Percentiles rank a stretch among this genome's conserved stretches.
phyloP scores from a whole-genome alignment of 2,797 vertebrate species.

The Sternotherus odoratus region DNA sequence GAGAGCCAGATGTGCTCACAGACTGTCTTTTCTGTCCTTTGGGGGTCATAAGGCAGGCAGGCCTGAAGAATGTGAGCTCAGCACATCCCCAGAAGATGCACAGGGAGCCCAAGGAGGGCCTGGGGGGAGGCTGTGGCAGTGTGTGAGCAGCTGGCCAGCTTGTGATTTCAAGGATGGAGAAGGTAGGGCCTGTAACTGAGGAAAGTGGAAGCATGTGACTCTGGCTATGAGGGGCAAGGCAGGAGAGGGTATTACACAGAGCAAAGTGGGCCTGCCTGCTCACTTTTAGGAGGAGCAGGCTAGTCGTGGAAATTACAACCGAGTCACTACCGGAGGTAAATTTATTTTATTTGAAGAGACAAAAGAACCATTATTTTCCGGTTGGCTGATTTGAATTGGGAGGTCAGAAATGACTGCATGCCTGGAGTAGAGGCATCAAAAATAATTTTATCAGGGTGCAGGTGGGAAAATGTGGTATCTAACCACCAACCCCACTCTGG shows the following conservation, averaged over 20 bases:
- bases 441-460: background rate
- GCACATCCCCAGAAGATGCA: background rate
- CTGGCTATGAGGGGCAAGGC: background rate
- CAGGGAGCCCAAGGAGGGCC: background rate
- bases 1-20: too few species aligned
- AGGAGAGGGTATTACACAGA: background rate
- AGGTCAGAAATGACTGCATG: background rate
- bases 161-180: background rate
- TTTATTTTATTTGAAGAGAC: background rate
- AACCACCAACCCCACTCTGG: too few species aligned
- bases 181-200: background rate
- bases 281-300: too few species aligned
- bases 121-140: background rate
- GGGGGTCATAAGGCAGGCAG: background rate
- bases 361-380: background rate
- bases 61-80: background rate
- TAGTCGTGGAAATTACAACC: background rate
- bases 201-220: background rate
- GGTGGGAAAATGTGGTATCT: accelerated
- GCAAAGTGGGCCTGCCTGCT: too few species aligned
- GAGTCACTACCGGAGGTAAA: background rate
- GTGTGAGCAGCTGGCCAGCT: background rate
- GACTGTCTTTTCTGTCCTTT: background rate
- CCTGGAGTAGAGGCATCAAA: background rate
- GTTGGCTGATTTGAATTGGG: accelerated